phyloP scores from a whole-genome alignment of 2,113 vertebrate species.

The Saguinus midas region DNA sequence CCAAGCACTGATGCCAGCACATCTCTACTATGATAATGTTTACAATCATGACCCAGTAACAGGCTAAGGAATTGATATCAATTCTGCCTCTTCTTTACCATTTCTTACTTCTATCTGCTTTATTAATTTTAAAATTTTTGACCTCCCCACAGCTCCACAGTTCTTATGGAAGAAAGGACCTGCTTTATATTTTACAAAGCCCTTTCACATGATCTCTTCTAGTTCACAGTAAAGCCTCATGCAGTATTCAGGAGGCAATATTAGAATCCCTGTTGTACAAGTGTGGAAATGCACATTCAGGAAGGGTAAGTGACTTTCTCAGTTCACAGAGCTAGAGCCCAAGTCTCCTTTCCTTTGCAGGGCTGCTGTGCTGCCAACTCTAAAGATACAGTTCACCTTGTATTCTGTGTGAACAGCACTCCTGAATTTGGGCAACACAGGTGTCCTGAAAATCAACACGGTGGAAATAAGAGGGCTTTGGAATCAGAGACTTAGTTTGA shows the following conservation, averaged over 20 bases:
- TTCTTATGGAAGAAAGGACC: too few species aligned
- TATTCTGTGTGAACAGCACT: neutral
- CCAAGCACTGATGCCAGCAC: neutral
- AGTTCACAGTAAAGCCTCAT: neutral
- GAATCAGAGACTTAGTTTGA: neutral
- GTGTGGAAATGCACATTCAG: neutral
- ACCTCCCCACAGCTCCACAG: too few species aligned
- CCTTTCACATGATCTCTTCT: neutral
- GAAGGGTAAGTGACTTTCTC: neutral
- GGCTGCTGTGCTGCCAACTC: neutral
- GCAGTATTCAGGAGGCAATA: neutral
- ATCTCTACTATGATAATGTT: neutral
- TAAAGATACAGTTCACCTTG: neutral
- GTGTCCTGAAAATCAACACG: neutral
- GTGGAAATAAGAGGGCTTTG: neutral
- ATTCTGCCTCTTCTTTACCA: neutral
- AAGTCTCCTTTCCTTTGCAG: neutral
- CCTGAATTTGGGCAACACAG: neutral
- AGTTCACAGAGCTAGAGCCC: neutral
- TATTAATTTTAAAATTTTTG: too few species aligned
- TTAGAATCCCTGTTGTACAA: neutral
- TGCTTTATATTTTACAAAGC: neutral
- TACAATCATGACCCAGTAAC: neutral
- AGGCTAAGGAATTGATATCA: neutral
- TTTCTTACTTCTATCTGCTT: neutral